Evolutionary conservation across 2,797 vertebrate species (phyloP).

Genomic region (Gymnothorax reevesii): DNA sequence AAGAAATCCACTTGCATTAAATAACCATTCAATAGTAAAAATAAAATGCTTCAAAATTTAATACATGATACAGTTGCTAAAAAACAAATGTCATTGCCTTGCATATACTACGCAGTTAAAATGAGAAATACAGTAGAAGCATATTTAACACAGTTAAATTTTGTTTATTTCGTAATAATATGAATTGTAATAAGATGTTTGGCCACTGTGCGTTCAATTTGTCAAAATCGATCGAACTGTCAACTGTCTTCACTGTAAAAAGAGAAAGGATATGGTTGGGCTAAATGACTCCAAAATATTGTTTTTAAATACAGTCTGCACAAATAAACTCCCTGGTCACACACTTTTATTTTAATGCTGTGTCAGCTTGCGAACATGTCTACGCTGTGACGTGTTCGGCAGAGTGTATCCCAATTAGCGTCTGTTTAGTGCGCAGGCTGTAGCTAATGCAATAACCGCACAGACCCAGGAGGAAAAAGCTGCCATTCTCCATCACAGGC

Average conservation of each 20-base stretch:
- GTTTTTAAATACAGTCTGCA: not conserved
- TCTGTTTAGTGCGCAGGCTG: not conserved
- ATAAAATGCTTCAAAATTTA: not conserved
- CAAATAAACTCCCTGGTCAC: not conserved
- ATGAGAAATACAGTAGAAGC: not conserved
- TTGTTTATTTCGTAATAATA: not conserved
- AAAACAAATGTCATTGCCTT: not conserved
- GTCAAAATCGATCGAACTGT: not conserved
- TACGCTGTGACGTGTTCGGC: not conserved
- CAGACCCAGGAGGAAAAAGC: not conserved
- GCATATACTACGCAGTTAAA: not conserved
- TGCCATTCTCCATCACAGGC: not conserved
- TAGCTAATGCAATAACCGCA: conserved; percentile 15
- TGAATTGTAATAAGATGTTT: not conserved
- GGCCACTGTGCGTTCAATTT: not conserved
- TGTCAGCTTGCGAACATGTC: not conserved
- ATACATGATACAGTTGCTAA: not conserved
- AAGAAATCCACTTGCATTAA: not conserved
- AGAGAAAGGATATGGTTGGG: not conserved
- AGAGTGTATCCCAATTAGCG: conserved; percentile 10
- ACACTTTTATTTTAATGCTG: not conserved
- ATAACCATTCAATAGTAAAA: not conserved
- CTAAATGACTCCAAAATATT: not conserved
- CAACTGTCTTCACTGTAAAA: not conserved
- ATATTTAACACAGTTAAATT: not conserved